Percentiles rank a stretch among this genome's conserved stretches.
These are phyloP conservation scores for Poliocrania exsul DNA, from an alignment of 2,797 vertebrate genomes.

Conservation along the genomic window DNA sequence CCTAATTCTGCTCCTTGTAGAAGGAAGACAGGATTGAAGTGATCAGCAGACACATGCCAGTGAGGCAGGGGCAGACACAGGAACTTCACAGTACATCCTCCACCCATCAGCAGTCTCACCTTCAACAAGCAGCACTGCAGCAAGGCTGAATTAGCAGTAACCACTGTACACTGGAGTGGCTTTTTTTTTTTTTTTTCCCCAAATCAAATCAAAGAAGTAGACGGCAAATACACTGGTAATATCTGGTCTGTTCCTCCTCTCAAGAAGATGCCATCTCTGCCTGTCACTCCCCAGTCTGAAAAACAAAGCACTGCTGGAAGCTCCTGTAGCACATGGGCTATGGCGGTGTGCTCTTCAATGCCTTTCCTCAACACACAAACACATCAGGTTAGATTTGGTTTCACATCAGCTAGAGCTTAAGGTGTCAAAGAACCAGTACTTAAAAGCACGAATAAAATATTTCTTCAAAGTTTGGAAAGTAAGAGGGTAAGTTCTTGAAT, in stretches of 20 bases:
- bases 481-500: neutral
- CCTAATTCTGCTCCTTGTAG: rapidly evolving
- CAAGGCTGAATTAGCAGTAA: neutral
- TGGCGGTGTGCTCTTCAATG: neutral
- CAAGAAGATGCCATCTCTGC: neutral
- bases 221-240: neutral
- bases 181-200: neutral
- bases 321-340: rapidly evolving
- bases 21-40: neutral
- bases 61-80: neutral
- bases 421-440: neutral
- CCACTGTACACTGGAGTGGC: neutral
- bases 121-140: neutral
- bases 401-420: neutral
- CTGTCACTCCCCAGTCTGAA: neutral
- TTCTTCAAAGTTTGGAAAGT: neutral
- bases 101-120: neutral
- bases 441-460: neutral
- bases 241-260: neutral
- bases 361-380: neutral
- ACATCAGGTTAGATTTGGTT: neutral
- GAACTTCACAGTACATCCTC: neutral
- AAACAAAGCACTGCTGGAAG: neutral
- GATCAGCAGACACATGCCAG: neutral
- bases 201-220: neutral